Evolutionary conservation across 2,797 vertebrate species (phyloP).

Genomic region (Natrix natrix): DNA sequence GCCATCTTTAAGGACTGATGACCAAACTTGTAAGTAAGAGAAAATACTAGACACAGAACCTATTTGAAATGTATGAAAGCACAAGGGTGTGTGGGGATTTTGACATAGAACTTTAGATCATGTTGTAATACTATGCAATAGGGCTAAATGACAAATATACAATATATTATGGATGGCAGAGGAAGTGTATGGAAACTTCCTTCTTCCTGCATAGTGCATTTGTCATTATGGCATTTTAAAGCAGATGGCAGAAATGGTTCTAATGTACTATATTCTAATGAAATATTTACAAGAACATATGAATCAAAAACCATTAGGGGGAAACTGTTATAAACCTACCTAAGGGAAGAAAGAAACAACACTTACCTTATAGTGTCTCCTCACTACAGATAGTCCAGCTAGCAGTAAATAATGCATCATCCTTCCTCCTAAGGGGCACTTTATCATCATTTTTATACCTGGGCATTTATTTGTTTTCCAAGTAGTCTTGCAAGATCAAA

Average conservation of each 20-base stretch:
- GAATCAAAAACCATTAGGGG: slow-evolving; percentile 27
- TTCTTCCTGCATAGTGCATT: background rate
- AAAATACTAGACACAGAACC: background rate
- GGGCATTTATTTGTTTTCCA: slow-evolving; percentile 28
- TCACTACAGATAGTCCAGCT: background rate
- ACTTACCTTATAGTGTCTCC: background rate
- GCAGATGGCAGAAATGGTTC: slow-evolving; percentile 14
- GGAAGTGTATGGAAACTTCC: background rate
- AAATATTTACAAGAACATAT: slow-evolving; percentile 36
- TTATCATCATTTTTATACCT: slow-evolving; percentile 25
- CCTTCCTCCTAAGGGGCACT: slow-evolving; percentile 8
- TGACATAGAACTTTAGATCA: background rate
- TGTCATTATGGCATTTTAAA: slow-evolving; percentile 34
- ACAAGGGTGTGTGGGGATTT: background rate
- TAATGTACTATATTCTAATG: slow-evolving; percentile 13
- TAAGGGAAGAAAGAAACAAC: slow-evolving; percentile 3
- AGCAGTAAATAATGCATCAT: slow-evolving; percentile 10
- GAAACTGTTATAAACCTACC: slow-evolving; percentile 8
- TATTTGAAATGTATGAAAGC: background rate
- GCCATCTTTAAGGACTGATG: background rate
- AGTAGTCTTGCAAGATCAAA: slow-evolving; percentile 15
- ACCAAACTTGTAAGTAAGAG: background rate
- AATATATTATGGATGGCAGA: background rate
- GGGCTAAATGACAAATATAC: background rate
- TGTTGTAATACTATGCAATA: background rate